Evolutionary conservation across 2,888 invertebrate genomes (phyloP), one percentile per base, ranked within the genome.

Genomic region (Dyspetes luteomarginatus): DNA sequence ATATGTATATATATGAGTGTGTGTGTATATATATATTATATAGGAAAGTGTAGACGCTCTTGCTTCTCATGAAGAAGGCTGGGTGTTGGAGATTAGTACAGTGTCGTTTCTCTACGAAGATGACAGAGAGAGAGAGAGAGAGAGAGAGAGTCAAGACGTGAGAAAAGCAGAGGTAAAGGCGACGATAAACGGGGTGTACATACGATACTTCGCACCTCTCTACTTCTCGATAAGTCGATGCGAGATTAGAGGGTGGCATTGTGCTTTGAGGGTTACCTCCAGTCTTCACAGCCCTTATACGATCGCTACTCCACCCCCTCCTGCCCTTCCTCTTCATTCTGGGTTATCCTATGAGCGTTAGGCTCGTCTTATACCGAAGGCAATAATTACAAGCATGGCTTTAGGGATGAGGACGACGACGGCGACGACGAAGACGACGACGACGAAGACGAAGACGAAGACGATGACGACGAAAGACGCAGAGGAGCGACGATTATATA

Each of bases 221-320:
- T n/a, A n/a, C 85, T 86, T 82, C 83, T 81, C 88, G 87, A 91
- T 91, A 90, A 91, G 91, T 91, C 91, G 91, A 91, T 91, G 87
- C 88, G 85, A 91, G 91, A 91, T 91, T 91, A 91, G 89, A 91
- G 90, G 88, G 90, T 90, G 88, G 85, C 87, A 91, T 91, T 91
- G 91, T 91, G 86, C 89, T 91, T 89, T 88, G 88, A 89, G 87
- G 88, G 88, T 84, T 78, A 64, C 82, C 83, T 76, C 50, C 64
- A 75, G 60, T 79, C 82, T 78, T 72, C 28, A 9, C 58, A 55
- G 58, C 74, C 74, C 81, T 78, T 72, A 79, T 82, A 82, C 78
- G 64, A 65, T 36, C 72, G 67, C 55, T 41, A 24, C 19, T 24
- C 30, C 17, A 50, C 65, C 60, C 68, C n/a, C 55, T 28, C 28